phyloP scores from a whole-genome alignment of 2,113 vertebrate genomes.

The Triplophysa siluroides region DNA sequence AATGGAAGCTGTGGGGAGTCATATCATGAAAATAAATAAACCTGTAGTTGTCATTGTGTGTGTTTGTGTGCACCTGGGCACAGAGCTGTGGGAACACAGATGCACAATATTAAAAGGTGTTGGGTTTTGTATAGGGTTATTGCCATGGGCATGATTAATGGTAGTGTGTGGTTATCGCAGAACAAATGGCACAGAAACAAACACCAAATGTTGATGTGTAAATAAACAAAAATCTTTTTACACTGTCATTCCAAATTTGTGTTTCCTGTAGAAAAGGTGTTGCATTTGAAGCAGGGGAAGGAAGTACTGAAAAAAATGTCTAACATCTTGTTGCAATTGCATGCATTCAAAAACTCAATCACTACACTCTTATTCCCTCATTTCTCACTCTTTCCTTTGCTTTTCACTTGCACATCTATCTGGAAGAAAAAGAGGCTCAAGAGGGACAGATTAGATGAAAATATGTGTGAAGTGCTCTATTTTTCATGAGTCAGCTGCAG shows the following conservation, averaged over 20 bases:
- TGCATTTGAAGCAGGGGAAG: no score
- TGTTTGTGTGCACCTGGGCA: slow-evolving; percentile 8
- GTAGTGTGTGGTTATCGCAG: neutral
- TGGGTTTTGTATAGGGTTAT: neutral
- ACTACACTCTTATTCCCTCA: neutral
- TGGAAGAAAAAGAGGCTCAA: neutral
- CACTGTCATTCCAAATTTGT: no score
- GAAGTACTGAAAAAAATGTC: no score
- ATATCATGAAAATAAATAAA: slow-evolving; percentile 36
- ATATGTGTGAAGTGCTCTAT: slow-evolving; percentile 28
- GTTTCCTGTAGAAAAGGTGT: no score
- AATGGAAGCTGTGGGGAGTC: slow-evolving; percentile 42
- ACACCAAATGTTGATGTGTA: neutral
- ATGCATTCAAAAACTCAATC: no score
- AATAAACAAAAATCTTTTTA: neutral
- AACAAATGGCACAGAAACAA: neutral
- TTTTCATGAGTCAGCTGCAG: slow-evolving; percentile 35
- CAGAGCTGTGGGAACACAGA: neutral
- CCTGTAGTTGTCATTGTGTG: neutral
- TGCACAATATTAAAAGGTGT: neutral
- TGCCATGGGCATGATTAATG: neutral
- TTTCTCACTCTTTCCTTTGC: neutral
- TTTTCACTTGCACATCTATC: neutral
- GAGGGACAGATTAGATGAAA: slow-evolving; percentile 40
- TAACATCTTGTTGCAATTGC: no score